phyloP scores from a whole-genome alignment of 1,140 invertebrate genomes.

The Bombus turneri region DNA sequence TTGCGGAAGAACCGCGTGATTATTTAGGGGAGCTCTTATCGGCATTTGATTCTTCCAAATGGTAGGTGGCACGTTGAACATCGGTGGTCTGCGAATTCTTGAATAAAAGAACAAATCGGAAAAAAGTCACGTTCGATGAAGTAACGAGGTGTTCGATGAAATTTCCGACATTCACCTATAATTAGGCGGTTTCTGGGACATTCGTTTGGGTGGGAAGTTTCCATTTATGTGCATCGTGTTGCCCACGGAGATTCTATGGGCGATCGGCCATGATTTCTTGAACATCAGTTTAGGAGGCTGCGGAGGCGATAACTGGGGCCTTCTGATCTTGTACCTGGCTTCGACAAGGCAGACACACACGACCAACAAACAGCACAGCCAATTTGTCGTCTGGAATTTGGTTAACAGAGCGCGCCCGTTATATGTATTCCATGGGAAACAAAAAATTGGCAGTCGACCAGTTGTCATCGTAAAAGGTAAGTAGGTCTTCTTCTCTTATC shows the following conservation, averaged over 20 bases:
- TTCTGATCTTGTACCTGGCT: constrained; percentile 75
- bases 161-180: constrained; percentile 66
- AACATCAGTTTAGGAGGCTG: constrained; percentile 65
- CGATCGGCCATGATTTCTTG: constrained; percentile 75
- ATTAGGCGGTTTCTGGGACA: constrained; percentile 71
- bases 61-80: constrained; percentile 69
- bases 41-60: constrained; percentile 74
- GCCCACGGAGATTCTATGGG: constrained; percentile 71
- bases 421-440: background rate
- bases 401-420: constrained; percentile 4
- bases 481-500: too few species aligned
- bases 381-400: constrained; percentile 68
- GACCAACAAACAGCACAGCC: constrained; percentile 71
- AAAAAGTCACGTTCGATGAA: background rate
- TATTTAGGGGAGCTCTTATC: constrained; percentile 63
- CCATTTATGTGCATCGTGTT: constrained; percentile 72
- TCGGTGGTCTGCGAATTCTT: constrained; percentile 69
- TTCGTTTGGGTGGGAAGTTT: constrained; percentile 69
- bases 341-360: constrained; percentile 67
- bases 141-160: background rate
- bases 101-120: background rate
- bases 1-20: constrained; percentile 64
- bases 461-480: background rate
- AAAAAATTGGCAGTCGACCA: background rate
- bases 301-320: constrained; percentile 63